Evolutionary conservation across 2,113 vertebrate genomes (phyloP), one percentile per base, ranked within the genome.

Genomic region (Tragelaphus imberbis): DNA sequence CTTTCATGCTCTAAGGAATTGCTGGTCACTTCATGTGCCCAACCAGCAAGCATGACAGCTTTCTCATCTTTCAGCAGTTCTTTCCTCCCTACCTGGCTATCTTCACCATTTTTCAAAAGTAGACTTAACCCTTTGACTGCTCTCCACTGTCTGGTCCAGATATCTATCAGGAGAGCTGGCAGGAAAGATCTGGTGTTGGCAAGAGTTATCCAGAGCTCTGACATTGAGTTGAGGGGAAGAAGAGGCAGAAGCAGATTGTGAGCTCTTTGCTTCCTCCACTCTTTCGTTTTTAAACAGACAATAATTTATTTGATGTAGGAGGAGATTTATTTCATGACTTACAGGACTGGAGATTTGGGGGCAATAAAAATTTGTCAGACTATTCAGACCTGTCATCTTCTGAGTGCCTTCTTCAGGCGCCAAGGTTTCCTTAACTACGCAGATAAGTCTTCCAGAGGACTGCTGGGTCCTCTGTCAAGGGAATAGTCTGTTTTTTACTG

Each of bases 331-430:
- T 96, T 97, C 97, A 85, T 93, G 97, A 95, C 95, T 98, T 97
- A 94, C 58, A 93, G 93, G 89, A 97, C 96, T 97, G 81, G 97
- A 98, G 96, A 98, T 98, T 95, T 96, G 23, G 95, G 95, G 92
- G 95, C 94, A 97, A 97, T 98, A 98, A 98, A 97, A 93, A 97
- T 98, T 96, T 97, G 93, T 98, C 98, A 98, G 96, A n/a, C 95
- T 97, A 97, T 97, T 97, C 98, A 98, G 97, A 97, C 94, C 96
- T 98, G 97, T 98, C 98, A 97, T 97, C 75, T 97, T 94, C 87
- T 85, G 97, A 96, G 97, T 88, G 95, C 86, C 97, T 97, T 97
- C 97, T 97, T 92, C 95, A 90, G 96, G 97, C 94, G 0, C 95
- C 88, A 94, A 96, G 97, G 86, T 97, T 97, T 92, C 88, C 58